Evolutionary conservation across 2,113 vertebrate species (phyloP).

Genomic region (Melozone crissalis): DNA sequence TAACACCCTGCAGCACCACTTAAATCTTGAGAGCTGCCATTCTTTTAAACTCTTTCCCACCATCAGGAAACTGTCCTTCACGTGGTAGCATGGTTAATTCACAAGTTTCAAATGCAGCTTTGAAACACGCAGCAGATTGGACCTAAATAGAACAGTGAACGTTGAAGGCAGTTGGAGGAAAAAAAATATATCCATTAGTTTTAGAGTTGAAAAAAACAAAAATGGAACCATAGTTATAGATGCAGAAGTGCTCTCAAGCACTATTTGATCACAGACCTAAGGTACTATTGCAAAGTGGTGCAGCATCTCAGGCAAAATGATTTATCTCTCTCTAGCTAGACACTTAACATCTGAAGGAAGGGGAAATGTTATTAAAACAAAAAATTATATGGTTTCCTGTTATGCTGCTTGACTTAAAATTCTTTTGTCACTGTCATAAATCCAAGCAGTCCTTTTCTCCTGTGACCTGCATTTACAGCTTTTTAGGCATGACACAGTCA

Average conservation of each 20-base stretch:
- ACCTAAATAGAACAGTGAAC: background rate
- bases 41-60: slow-evolving; percentile 49
- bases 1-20: slow-evolving; percentile 38
- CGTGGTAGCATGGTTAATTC: background rate
- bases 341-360: background rate
- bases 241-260: background rate
- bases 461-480: background rate
- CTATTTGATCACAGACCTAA: background rate
- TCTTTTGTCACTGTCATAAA: background rate
- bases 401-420: background rate
- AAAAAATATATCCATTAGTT: background rate
- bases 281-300: background rate
- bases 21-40: background rate
- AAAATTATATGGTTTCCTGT: background rate
- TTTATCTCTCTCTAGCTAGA: background rate
- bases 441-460: background rate
- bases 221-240: background rate
- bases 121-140: background rate
- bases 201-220: background rate
- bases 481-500: background rate
- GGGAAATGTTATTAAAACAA: background rate
- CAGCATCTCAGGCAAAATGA: background rate
- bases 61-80: background rate
- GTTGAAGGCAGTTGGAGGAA: background rate
- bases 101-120: background rate